Evolutionary conservation across 2,113 vertebrate genomes (phyloP).

Genomic region (Planiliza haematocheilus): DNA sequence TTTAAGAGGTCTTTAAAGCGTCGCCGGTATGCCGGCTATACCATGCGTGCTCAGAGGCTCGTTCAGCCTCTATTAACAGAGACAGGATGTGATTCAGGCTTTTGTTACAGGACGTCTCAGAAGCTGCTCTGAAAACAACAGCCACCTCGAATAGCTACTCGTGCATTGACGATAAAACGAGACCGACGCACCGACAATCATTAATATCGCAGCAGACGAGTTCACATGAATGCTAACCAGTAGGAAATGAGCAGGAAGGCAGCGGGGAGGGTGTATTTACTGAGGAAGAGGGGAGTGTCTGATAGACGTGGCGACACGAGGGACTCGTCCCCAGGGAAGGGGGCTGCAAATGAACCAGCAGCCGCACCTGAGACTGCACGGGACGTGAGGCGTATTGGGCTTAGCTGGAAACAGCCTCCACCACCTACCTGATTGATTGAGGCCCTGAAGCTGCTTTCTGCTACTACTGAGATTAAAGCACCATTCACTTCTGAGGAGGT

Average conservation of each 20-base stretch:
- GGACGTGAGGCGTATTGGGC: neutral
- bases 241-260: conserved; percentile 49
- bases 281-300: conserved; percentile 54
- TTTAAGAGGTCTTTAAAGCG: conserved; percentile 64
- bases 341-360: conserved; percentile 68
- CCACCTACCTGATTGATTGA: conserved; percentile 41
- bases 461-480: neutral
- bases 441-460: conserved; percentile 25
- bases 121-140: neutral
- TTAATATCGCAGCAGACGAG: conserved; percentile 39
- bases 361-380: conserved; percentile 59
- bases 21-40: conserved; percentile 48
- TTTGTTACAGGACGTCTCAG: neutral
- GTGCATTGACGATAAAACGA: conserved; percentile 13
- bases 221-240: conserved; percentile 65
- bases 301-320: conserved; percentile 55
- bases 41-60: conserved; percentile 42
- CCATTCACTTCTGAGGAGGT: neutral
- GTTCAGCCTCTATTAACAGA: conserved; percentile 21
- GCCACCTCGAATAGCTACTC: neutral
- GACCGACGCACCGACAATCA: conserved; percentile 16
- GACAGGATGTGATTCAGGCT: too few relatives aligned
- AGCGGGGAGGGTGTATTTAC: conserved; percentile 31
- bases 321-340: conserved; percentile 55
- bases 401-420: conserved; percentile 17